Conservation (phyloP, 2,113 vertebrate species). For the Leuciscus idus region DNA sequence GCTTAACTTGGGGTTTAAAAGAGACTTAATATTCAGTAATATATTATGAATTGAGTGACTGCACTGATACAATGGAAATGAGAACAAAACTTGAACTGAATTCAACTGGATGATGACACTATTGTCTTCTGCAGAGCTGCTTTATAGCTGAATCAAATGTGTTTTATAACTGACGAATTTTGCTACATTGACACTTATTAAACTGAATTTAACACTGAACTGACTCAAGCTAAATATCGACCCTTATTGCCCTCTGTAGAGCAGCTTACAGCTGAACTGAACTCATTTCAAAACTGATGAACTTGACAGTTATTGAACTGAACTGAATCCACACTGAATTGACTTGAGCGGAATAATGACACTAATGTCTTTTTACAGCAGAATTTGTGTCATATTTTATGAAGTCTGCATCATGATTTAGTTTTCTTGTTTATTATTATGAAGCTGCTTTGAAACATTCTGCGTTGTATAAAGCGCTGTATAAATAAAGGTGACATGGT, state of each 20-base stretch:
- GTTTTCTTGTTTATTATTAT: too few relatives aligned
- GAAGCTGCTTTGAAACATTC: too few relatives aligned
- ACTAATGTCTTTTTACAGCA: too few relatives aligned
- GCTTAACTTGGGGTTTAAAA: too few relatives aligned
- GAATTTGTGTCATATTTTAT: too few relatives aligned
- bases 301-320: too few relatives aligned
- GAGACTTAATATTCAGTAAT: not conserved
- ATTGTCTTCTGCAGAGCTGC: not conserved
- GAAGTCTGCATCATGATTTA: too few relatives aligned
- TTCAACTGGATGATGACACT: not conserved
- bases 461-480: too few relatives aligned
- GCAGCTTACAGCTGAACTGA: not conserved
- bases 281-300: too few relatives aligned
- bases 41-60: not conserved
- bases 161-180: not conserved
- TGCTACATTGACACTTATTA: not conserved
- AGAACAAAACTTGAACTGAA: not conserved
- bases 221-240: not conserved
- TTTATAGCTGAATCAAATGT: not conserved
- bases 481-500: not conserved
- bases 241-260: not conserved
- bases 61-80: not conserved
- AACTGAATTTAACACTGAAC: not conserved
- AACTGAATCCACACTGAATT: too few relatives aligned
- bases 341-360: too few relatives aligned